A percentile compares a stretch with the other conserved stretches of the same genome.
Conservation (phyloP, 2,888 invertebrate species). For the Mesorhabditis belari region DNA sequence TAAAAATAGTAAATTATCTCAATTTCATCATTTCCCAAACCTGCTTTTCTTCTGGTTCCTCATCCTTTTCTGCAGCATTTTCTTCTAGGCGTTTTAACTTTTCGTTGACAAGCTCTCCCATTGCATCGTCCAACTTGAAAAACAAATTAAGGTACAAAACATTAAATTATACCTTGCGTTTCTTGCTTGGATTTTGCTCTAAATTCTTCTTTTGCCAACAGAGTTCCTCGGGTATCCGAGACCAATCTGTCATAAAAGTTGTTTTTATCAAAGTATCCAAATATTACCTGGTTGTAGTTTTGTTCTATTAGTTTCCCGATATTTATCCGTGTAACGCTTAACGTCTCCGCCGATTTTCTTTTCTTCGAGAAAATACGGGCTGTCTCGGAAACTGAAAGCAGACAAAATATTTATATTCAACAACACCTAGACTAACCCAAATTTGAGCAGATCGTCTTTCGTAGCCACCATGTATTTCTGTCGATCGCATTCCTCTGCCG, state of each 20-base stretch:
- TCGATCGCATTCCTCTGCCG: not conserved
- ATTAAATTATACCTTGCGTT: constrained; percentile 4
- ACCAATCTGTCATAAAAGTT: constrained; percentile 13
- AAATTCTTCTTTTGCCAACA: constrained; percentile 12
- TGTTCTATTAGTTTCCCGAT: constrained; percentile 21
- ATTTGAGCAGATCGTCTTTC: not conserved
- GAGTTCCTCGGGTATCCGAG: constrained; percentile 21
- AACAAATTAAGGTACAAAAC: not conserved
- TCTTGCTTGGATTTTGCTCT: too few species aligned
- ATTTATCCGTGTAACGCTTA: constrained; percentile 48
- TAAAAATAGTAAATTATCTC: too few species aligned
- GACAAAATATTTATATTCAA: too few species aligned
- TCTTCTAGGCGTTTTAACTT: constrained; percentile 28
- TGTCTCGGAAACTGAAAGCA: constrained; percentile 31
- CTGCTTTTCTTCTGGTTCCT: constrained; percentile 17
- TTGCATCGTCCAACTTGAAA: constrained; percentile 9
- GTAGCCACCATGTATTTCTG: not conserved
- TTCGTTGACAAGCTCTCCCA: constrained; percentile 7
- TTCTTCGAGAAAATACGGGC: constrained; percentile 34
- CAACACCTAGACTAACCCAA: too few species aligned
- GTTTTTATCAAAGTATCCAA: not conserved
- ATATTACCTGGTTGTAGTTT: constrained; percentile 25
- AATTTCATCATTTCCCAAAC: constrained; percentile 14
- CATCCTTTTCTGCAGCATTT: constrained; percentile 13
- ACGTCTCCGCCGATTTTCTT: constrained; percentile 33